A percentile compares a stretch with the other conserved stretches of the same genome.
Evolutionary conservation across 2,113 vertebrate species (phyloP).

Genomic region (Clarias batrachus): DNA sequence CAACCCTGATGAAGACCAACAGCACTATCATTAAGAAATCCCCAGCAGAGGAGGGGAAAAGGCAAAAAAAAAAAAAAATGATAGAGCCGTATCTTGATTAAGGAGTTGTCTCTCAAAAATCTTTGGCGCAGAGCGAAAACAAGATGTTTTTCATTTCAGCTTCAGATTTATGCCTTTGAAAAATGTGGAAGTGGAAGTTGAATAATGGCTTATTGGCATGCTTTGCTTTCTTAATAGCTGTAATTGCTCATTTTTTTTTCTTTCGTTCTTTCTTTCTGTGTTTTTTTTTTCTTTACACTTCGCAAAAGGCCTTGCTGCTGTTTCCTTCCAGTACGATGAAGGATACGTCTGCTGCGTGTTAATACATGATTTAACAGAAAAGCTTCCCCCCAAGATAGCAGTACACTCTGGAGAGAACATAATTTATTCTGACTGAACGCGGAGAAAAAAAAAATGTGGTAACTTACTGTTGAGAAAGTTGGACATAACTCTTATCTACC

Average conservation of each 20-base stretch:
- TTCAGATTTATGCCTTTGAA: conserved; percentile 56
- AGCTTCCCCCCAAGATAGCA: conserved; percentile 37
- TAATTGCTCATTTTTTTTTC: conserved; percentile 52
- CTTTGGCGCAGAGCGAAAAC: conserved; percentile 50
- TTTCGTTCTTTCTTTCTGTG: neutral
- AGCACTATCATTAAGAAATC: conserved; percentile 48
- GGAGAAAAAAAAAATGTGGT: conserved; percentile 12
- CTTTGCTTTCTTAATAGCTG: conserved; percentile 58
- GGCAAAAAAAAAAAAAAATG: conserved; percentile 21
- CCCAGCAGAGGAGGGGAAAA: conserved; percentile 37
- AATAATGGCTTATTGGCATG: conserved; percentile 59
- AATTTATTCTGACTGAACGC: conserved; percentile 44
- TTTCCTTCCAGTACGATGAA: conserved; percentile 52
- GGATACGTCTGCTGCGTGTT: conserved; percentile 50
- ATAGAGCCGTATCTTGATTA: conserved; percentile 56
- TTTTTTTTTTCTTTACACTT: conserved; percentile 30
- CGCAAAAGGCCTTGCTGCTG: conserved; percentile 43
- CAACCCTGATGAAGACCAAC: conserved; percentile 42
- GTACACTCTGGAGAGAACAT: conserved; percentile 35
- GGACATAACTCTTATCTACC: conserved; percentile 45
- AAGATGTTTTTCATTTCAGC: conserved; percentile 57
- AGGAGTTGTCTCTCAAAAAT: conserved; percentile 56
- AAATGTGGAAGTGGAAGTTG: conserved; percentile 55
- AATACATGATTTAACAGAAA: conserved; percentile 57
- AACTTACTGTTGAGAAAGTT: conserved; percentile 43